Evolutionary conservation across 2,113 vertebrate species (phyloP), one percentile per base, ranked within the genome.

Genomic region (Aptenodytes forsteri): DNA sequence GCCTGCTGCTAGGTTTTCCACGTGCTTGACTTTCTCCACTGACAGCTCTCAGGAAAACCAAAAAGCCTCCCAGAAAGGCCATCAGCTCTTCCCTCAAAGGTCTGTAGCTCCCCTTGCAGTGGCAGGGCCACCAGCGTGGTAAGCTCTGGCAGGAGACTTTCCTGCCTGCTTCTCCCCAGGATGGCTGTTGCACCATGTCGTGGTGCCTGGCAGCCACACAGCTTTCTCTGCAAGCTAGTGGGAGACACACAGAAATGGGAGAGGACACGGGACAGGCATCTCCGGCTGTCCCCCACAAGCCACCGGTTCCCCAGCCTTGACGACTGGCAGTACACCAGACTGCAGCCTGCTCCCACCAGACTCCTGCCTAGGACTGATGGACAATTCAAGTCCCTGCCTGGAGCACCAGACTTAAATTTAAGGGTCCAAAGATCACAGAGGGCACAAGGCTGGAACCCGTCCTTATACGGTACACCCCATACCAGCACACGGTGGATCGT

Each of bases 111-210:
- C n/a, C n/a, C 19, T 76, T 61, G 52, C 42, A 49, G 75, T 12
- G 22, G 46, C 65, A 22, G 20, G 30, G 47, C 66, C 70, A 76
- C 27, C 62, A 71, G 11, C 1, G 13, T 18, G 38, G 58, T 30
- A 42, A 49, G 25, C 46, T 85, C 38, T 77, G 44, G 58, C 25
- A 77, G 62, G 29, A 80, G 26, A 69, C 23, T 22, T 50, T 55
- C 56, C 58, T 56, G 36, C 40, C 67, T 11, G 7, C 47, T 30
- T 32, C 7, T 30, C 78, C 58, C 71, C 34, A 25, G 52, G 64
- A 36, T 1, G 8, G 42, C 49, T 38, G 42, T 65, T 4, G 0
- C 30, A 66, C 7, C 7, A 1, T 7, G 11, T 34, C 0, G 0
- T 1, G 12, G 25, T 38, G 44, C n/a, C 58, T 16, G 3, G 46